phyloP scores from a whole-genome alignment of 2,888 invertebrate genomes.

The Synanthedon vespiformis region DNA sequence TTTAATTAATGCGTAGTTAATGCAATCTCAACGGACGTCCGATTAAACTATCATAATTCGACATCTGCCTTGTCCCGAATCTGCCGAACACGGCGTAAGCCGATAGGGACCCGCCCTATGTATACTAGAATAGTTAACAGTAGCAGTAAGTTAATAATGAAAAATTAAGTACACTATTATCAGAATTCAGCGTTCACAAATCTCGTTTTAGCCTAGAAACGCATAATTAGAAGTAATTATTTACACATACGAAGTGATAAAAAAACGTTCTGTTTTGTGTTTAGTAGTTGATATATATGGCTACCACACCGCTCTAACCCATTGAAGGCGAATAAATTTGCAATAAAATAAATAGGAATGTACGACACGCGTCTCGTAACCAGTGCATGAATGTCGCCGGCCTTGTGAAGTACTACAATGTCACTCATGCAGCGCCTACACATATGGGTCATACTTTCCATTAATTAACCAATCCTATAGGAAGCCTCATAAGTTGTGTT shows the following conservation, averaged over 20 bases:
- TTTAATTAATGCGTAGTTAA: too few species aligned
- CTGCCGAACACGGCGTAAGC: too few species aligned
- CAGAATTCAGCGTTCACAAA: too few species aligned
- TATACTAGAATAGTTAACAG: too few species aligned
- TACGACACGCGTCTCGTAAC: conserved; percentile 17
- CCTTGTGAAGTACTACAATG: conserved; percentile 31
- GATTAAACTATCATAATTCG: too few species aligned
- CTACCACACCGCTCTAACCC: not conserved
- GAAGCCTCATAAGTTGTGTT: conserved; percentile 1
- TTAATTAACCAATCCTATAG: not conserved
- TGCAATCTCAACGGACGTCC: too few species aligned
- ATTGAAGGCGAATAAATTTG: conserved; percentile 18
- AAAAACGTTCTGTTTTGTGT: not conserved
- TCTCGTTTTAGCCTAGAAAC: too few species aligned
- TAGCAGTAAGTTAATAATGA: too few species aligned
- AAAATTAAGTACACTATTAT: too few species aligned
- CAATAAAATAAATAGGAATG: conserved; percentile 30
- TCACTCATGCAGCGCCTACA: conserved; percentile 14
- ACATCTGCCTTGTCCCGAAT: too few species aligned
- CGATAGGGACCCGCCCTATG: too few species aligned
- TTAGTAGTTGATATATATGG: not conserved
- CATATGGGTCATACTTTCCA: conserved; percentile 25
- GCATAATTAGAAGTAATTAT: not conserved
- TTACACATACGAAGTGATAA: not conserved
- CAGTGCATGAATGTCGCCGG: conserved; percentile 48